Conservation (phyloP, 2,113 vertebrate genomes). For the Antechinus flavipes region DNA sequence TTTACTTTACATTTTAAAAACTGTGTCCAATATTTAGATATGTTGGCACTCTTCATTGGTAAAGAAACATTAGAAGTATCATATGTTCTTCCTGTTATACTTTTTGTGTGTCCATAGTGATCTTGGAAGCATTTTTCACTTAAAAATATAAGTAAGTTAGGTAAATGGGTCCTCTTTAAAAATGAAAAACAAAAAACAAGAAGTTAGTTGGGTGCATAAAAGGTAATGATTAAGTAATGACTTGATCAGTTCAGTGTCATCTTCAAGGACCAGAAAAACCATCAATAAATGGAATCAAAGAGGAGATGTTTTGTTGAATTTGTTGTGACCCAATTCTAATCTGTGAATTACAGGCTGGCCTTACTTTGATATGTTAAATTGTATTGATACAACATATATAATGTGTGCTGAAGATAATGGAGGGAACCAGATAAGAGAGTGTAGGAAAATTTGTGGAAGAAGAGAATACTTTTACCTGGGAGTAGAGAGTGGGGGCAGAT, state of each 20-base stretch:
- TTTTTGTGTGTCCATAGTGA: neutral
- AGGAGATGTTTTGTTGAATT: neutral
- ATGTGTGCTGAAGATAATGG: neutral
- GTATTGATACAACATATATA: neutral
- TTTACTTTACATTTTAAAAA: neutral
- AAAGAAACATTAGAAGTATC: neutral
- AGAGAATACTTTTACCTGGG: too few relatives aligned
- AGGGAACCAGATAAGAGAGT: neutral
- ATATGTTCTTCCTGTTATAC: neutral
- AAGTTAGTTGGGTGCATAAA: neutral
- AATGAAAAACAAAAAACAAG: too few relatives aligned
- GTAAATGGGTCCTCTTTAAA: too few relatives aligned
- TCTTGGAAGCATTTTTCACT: neutral
- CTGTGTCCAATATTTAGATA: neutral
- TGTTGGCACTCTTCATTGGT: neutral
- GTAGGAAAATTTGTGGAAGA: neutral
- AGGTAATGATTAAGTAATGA: neutral
- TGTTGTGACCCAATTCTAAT: neutral
- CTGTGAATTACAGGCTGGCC: neutral
- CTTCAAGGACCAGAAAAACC: neutral
- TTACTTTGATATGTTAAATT: neutral
- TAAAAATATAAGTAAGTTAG: neutral
- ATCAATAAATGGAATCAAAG: neutral
- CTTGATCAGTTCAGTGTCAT: neutral
- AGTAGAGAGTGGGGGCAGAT: too few relatives aligned